Conservation (phyloP, 2,797 vertebrate species). For the Pseudochirops cupreus region DNA sequence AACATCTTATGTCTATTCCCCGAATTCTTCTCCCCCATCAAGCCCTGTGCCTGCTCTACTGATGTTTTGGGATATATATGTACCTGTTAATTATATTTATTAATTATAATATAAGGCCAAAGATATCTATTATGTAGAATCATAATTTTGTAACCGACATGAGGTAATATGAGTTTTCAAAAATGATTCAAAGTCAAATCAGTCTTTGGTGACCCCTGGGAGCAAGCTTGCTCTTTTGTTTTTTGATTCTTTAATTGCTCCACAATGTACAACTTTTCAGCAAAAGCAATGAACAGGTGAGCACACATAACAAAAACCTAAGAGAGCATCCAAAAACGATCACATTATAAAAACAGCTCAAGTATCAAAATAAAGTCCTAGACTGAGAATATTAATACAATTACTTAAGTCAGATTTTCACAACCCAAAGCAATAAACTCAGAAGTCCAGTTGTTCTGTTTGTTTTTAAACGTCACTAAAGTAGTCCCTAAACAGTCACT, state of each 20-base stretch:
- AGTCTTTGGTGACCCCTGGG: neutral
- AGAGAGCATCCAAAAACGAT: constrained; percentile 26
- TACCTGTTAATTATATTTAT: neutral
- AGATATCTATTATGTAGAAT: neutral
- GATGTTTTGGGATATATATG: neutral
- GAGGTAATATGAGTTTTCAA: constrained; percentile 12
- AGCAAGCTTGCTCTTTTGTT: constrained; percentile 12
- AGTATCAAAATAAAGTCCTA: neutral
- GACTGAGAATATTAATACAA: neutral
- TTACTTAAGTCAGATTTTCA: neutral
- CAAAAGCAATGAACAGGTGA: constrained; percentile 42
- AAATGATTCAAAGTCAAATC: constrained; percentile 36
- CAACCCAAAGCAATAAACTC: neutral
- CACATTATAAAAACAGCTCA: neutral
- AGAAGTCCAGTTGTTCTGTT: neutral
- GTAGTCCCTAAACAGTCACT: neutral
- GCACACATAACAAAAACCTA: neutral
- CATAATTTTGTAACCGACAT: neutral
- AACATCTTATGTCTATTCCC: neutral
- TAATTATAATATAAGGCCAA: neutral
- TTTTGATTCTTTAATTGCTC: constrained; percentile 41
- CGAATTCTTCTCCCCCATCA: neutral
- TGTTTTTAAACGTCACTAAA: neutral
- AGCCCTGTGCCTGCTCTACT: neutral
- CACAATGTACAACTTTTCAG: constrained; percentile 5